Evolutionary conservation across 1,140 invertebrate genomes (phyloP).

Genomic region (Penaeus vannamei): DNA sequence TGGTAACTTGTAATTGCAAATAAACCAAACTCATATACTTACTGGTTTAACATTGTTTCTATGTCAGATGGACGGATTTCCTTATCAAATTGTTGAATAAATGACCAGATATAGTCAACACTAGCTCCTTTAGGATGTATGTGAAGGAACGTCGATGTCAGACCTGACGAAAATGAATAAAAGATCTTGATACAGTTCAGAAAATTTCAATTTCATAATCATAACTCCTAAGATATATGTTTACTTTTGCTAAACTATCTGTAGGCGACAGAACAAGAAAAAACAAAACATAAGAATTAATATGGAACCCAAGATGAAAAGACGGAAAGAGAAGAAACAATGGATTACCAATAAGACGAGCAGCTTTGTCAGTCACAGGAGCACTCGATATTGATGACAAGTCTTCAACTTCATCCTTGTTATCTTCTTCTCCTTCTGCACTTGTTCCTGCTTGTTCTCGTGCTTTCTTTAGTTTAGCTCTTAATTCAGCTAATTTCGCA

Average conservation of each 20-base stretch:
- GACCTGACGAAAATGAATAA: constrained; percentile 74
- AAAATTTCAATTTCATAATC: constrained; percentile 43
- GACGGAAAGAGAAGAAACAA: neutral
- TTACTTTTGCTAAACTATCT: no score
- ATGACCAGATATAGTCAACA: constrained; percentile 88
- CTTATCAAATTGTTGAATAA: constrained; percentile 83
- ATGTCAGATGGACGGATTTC: constrained; percentile 80
- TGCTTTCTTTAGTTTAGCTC: constrained; percentile 60
- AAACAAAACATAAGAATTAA: no score
- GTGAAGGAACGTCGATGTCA: constrained; percentile 87
- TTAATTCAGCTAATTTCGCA: constrained; percentile 68
- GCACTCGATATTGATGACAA: constrained; percentile 69
- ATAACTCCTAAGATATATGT: neutral
- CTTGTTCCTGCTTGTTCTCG: constrained; percentile 43
- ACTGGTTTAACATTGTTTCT: constrained; percentile 81
- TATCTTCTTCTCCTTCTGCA: constrained; percentile 71
- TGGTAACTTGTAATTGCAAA: neutral
- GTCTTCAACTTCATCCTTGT: constrained; percentile 73
- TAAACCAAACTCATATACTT: constrained; percentile 69
- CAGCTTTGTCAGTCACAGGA: constrained; percentile 72
- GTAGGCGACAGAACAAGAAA: no score
- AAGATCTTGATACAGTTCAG: constrained; percentile 42
- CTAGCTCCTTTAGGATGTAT: constrained; percentile 90
- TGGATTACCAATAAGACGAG: constrained; percentile 72
- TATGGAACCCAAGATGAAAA: neutral